Evolutionary conservation across 2,797 vertebrate genomes (phyloP).

Genomic region (Liparis tanakae): DNA sequence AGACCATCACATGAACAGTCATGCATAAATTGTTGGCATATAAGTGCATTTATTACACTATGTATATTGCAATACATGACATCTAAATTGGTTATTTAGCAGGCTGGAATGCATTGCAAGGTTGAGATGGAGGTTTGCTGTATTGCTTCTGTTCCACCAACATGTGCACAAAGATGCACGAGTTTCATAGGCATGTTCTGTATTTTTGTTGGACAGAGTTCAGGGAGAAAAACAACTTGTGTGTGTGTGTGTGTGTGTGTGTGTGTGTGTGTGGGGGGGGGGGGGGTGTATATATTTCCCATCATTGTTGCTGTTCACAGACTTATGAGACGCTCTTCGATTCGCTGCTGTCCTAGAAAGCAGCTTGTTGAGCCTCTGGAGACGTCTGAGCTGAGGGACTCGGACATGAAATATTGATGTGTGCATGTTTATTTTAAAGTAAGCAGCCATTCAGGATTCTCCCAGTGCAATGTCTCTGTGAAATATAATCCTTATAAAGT

Average conservation of each 20-base stretch:
- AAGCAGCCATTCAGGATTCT: conserved; percentile 3
- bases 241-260: too few species aligned
- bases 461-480: background rate
- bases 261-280: background rate
- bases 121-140: background rate
- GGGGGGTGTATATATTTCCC: background rate
- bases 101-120: background rate
- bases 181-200: background rate
- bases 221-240: background rate
- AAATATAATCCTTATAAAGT: conserved; percentile 6
- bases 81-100: background rate
- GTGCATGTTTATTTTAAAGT: conserved; percentile 26
- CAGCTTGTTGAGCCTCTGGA: conserved; percentile 14
- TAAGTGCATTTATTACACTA: background rate
- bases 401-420: conserved; percentile 66
- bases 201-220: too few species aligned
- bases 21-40: background rate
- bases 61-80: background rate
- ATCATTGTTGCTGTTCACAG: background rate
- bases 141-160: background rate
- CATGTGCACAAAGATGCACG: background rate
- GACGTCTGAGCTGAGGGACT: conserved; percentile 36
- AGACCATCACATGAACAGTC: background rate
- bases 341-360: conserved; percentile 5
- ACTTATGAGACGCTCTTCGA: background rate